These are phyloP conservation scores for Pogonomyrmex californicus DNA, from an alignment of 1,140 invertebrate genomes.

Conservation along the genomic window DNA sequence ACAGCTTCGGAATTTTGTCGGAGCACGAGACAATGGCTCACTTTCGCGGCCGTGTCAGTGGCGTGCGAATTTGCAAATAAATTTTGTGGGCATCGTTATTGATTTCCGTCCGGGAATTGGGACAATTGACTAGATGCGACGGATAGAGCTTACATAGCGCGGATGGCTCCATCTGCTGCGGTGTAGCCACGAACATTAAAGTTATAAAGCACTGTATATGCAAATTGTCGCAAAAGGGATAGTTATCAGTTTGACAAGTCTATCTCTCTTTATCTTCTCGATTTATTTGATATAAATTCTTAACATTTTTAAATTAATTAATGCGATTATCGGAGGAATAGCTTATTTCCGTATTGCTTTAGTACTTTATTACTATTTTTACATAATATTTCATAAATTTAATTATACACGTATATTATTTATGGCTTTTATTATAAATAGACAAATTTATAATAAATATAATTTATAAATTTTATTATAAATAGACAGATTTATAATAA, in stretches of 20 bases:
- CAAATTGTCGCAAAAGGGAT: neutral
- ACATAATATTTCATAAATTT: neutral
- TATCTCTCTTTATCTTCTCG: neutral
- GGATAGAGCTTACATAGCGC: conserved; percentile 32
- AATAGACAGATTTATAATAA: neutral
- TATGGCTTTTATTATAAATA: neutral
- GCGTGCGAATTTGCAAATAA: conserved; percentile 69
- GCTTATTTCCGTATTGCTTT: neutral
- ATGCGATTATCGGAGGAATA: neutral
- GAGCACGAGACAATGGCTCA: conserved; percentile 4
- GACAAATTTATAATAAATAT: neutral
- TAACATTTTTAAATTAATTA: neutral
- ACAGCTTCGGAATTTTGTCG: neutral
- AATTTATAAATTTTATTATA: neutral
- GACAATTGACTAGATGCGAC: conserved; percentile 68
- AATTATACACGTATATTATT: neutral
- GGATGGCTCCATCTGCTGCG: conserved; percentile 46
- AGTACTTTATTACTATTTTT: conserved; percentile 6
- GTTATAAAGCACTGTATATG: neutral
- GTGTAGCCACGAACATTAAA: conserved; percentile 1
- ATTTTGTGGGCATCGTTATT: conserved; percentile 70
- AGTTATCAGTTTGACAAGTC: neutral
- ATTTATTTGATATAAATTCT: neutral
- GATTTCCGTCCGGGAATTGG: conserved; percentile 73
- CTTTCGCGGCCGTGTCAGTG: conserved; percentile 16